These are phyloP conservation scores for Mus spicilegus DNA, from an alignment of 2,113 vertebrate species.

Conservation along the genomic window DNA sequence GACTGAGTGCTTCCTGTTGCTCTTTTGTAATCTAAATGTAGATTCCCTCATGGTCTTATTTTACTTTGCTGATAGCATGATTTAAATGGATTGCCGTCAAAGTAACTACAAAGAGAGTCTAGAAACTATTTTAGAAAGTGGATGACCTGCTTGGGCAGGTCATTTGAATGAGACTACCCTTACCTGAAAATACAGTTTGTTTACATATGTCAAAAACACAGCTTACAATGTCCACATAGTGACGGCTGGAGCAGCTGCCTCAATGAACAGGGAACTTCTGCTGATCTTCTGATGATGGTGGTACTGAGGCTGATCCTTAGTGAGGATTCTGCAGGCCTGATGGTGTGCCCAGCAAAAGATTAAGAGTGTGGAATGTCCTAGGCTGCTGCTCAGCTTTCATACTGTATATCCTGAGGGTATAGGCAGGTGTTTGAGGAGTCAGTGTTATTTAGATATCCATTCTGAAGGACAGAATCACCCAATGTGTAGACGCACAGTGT, in stretches of 20 bases:
- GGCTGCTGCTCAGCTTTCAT: neutral
- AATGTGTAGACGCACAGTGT: slow-evolving; percentile 94
- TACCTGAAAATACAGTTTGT: neutral
- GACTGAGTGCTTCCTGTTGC: neutral
- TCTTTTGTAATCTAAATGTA: neutral
- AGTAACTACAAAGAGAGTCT: neutral
- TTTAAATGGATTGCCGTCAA: neutral
- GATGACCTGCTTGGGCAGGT: neutral
- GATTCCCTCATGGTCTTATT: neutral
- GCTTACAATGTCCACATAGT: neutral
- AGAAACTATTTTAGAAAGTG: neutral
- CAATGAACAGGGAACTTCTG: neutral
- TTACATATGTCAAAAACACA: neutral
- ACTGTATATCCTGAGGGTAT: slow-evolving; percentile 97
- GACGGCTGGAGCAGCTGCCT: neutral
- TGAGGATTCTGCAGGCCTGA: neutral
- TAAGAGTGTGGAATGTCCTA: neutral
- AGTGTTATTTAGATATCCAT: slow-evolving; percentile 99
- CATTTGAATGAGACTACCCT: neutral
- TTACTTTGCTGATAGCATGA: neutral
- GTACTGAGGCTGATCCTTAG: neutral
- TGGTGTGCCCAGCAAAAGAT: neutral
- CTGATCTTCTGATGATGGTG: neutral
- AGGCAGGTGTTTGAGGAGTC: slow-evolving; percentile 99
- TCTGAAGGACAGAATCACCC: slow-evolving; percentile 96